Base-by-base conservation (phyloP, 2,888 invertebrate genomes). In the Sthenelais limicola region DNA sequence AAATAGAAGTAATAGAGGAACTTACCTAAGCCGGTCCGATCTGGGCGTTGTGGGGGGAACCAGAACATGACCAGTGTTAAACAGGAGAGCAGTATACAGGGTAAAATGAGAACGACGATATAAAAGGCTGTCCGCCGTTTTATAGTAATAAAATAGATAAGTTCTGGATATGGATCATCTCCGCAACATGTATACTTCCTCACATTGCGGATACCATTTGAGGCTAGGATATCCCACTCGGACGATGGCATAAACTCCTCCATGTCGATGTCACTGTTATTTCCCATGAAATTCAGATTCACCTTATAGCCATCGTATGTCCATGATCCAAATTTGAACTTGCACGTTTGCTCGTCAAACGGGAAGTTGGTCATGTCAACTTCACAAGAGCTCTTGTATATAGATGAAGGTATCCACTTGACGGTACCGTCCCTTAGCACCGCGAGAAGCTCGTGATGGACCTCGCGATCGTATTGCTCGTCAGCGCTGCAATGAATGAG, bases 21-120 rank as follows among this genome's bases (percentile, higher is more conserved):
- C 83, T 78, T 79, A 86, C 87, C 86, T 51, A 87, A 78, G 70
- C 82, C 81, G 79, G 86, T 83, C 77, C 86, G 86, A 3, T 86
- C 85, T 12, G 87, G 86, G 26, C 86, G 84, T 76, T 87, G 86
- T 9, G 87, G 87, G 30, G 87, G 87, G 54, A 87, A 83, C 87
- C 87, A 87, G 79, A 86, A 87, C 49, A 87, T 80, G 7, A 87
- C 86, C 67, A 87, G 80, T 0, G 86, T 87, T 56, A 87, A 80
- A 30, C 85, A 84, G n/a, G 87, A 86, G 62, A 87, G 80, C 35
- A 87, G 81, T 48, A 87, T 83, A 79, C 87, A 87, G 33, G 87
- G 87, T 54, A 87, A 78, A 72, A 87, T 83, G 69, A 87, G 80
- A 62, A 87, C 84, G 78, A 86, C 86, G 62, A 82, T 84, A 79